These are phyloP conservation scores for Matsumurasca onukii DNA, from an alignment of 1,140 invertebrate genomes.

Conservation along the genomic window DNA sequence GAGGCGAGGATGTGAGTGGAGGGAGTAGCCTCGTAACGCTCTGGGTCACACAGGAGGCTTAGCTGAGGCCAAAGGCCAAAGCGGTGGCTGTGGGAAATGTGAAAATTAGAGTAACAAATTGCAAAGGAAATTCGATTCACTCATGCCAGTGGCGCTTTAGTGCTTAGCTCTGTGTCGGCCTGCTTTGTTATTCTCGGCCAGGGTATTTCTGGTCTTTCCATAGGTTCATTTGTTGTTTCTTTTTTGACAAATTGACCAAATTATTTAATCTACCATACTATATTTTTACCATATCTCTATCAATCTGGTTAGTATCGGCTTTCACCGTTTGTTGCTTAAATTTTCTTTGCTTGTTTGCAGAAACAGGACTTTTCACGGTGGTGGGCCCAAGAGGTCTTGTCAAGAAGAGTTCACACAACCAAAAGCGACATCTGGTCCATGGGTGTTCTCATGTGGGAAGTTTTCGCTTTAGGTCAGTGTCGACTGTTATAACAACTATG, in stretches of 20 bases:
- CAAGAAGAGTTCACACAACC: slow-evolving; percentile 60
- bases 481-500: no score
- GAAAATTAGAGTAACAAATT: no score
- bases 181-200: not conserved
- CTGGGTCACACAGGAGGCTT: no score
- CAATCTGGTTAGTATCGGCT: not conserved
- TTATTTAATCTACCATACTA: not conserved
- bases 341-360: slow-evolving; percentile 34
- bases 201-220: not conserved
- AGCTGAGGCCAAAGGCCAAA: no score
- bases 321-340: not conserved
- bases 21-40: no score
- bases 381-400: slow-evolving; percentile 74
- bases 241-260: not conserved
- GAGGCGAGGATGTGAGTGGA: no score
- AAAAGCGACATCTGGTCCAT: slow-evolving; percentile 83
- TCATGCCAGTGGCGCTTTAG: no score
- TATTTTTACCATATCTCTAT: not conserved
- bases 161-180: no score
- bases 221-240: not conserved
- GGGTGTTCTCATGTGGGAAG: slow-evolving; percentile 80
- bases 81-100: no score
- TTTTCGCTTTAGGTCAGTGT: slow-evolving; percentile 64
- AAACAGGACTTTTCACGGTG: slow-evolving; percentile 69
- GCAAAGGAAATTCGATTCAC: no score